Base-by-base conservation (phyloP, 2,888 invertebrate species). In the Calameuta pallipes region DNA sequence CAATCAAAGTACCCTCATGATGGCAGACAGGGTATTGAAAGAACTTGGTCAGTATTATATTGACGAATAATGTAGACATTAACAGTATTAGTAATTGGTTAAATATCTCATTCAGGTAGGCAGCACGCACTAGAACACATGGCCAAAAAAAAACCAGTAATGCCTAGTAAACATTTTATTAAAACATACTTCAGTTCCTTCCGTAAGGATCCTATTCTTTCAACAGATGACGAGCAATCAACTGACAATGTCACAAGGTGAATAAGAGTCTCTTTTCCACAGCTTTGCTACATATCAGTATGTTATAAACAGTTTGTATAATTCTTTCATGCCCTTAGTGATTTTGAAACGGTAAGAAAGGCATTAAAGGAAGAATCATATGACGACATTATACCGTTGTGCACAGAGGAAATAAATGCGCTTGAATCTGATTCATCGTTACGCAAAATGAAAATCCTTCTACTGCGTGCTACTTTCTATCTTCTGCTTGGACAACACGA, bases 11-110 rank as follows among this genome's bases (percentile, higher is more conserved):
- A 96, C 96, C 34, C 92, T 98, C 35, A 92, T 95, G 79, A 95
- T 96, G 92, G 98, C 98, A 35, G 98, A 98, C 92, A 94, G 96
- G 77, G 95, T 98, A 77, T 93, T 99, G 13, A 98, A 97, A 90
- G 95, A 96, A 83, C 94, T 97, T 80, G 96, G 97, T 90, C 87
- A 87, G 84, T 83, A 68, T 34, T 56, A 56, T 23, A 9, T 23
- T 56, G 56, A 56, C 0, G 1, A 56, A 56, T 56, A 56, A 56
- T 23, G 1, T 23, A 23, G 23, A 9, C 9, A 56, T 2, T 56
- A 56, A 23, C 41, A 9, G 23, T 56, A 56, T 23, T 23, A 56
- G 23, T 56, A 56, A 56, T 56, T 23, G 1, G 56, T 56, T 23
- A 23, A 23, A 56, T 56, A 2, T 41, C 56, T 2, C 2, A 9